These are phyloP conservation scores for Drosophila mulleri DNA, from an alignment of 2,888 invertebrate species.

Conservation along the genomic window DNA sequence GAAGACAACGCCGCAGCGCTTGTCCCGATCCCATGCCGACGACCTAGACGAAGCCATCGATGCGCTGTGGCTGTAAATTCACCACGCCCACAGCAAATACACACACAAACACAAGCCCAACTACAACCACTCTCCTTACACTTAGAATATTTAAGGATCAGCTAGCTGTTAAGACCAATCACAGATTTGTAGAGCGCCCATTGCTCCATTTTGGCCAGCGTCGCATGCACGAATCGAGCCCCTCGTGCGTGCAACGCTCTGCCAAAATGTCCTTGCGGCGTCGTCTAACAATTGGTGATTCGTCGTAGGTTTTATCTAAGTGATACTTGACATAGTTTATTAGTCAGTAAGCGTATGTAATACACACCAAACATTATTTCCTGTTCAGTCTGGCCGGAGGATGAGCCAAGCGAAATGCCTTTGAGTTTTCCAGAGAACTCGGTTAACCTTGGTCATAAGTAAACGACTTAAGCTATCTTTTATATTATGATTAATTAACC, in stretches of 20 bases:
- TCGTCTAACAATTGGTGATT: constrained; percentile 23
- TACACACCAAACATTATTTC: constrained; percentile 31
- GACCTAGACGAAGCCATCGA: constrained; percentile 73
- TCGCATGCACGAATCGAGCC: constrained; percentile 53
- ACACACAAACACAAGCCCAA: neutral
- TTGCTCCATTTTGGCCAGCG: constrained; percentile 51
- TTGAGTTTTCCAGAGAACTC: constrained; percentile 18
- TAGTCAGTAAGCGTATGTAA: constrained; percentile 64
- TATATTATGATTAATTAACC: constrained; percentile 32
- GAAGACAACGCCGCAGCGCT: constrained; percentile 38
- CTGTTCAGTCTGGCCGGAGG: constrained; percentile 13
- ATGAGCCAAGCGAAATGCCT: constrained; percentile 19
- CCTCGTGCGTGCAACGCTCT: constrained; percentile 47
- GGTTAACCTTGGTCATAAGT: constrained; percentile 23
- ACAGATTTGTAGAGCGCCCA: constrained; percentile 35
- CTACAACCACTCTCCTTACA: neutral
- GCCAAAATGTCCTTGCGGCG: constrained; percentile 23
- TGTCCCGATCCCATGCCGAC: constrained; percentile 37
- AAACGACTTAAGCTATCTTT: constrained; percentile 29
- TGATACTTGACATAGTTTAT: constrained; percentile 73
- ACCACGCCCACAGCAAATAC: neutral
- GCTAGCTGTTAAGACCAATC: constrained; percentile 38
- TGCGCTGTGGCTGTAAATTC: constrained; percentile 65
- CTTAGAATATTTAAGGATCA: constrained; percentile 17
- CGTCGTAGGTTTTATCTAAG: constrained; percentile 57